These are phyloP conservation scores for Eulemur mongoz DNA, from an alignment of 2,797 vertebrate genomes.

Conservation along the genomic window DNA sequence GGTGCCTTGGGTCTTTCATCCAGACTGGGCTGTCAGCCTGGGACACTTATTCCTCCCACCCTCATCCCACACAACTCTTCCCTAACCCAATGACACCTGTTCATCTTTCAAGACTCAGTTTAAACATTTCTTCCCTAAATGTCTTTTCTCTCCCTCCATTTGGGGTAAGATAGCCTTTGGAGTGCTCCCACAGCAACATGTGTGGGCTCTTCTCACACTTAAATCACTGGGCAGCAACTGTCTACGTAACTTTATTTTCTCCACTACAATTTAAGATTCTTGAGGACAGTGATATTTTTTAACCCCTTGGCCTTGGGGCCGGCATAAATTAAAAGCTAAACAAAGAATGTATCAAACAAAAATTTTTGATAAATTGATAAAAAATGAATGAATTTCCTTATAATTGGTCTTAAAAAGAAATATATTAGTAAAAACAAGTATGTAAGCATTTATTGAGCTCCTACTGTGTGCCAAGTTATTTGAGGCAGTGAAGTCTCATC, in stretches of 20 bases:
- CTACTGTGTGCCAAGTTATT: neutral
- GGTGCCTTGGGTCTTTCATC: neutral
- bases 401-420: neutral
- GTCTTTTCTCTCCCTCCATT: neutral
- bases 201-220: neutral
- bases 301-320: neutral
- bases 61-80: neutral
- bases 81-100: neutral
- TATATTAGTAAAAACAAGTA: neutral
- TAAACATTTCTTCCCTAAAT: neutral
- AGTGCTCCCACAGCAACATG: neutral
- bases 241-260: neutral
- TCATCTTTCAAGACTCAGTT: neutral
- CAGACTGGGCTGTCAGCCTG: neutral
- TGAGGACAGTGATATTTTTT: neutral
- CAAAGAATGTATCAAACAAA: neutral
- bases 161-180: neutral
- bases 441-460: neutral
- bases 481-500: neutral
- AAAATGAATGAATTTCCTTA: slow-evolving; percentile 10
- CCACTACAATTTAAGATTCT: neutral
- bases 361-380: neutral
- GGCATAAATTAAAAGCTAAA: slow-evolving; percentile 18
- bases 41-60: neutral
- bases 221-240: neutral